phyloP scores from a whole-genome alignment of 2,888 invertebrate species.

The Diaprepes abbreviatus region DNA sequence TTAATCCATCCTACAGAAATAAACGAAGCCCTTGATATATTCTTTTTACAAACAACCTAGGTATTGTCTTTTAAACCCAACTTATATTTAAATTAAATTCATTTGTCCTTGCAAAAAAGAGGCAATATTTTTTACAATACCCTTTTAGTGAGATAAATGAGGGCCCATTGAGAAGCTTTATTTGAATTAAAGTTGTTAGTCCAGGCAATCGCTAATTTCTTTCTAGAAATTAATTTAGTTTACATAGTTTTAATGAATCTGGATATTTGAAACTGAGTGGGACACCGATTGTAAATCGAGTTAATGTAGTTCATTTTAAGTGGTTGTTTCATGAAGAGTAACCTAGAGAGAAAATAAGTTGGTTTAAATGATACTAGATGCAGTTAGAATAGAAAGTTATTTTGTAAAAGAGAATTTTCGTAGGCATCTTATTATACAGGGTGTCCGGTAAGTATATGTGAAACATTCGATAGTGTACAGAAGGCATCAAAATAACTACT shows the following conservation, averaged over 20 bases:
- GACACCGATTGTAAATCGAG: conserved; percentile 1
- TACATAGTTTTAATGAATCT: conserved; percentile 5
- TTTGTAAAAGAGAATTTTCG: no score
- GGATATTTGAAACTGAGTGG: background rate
- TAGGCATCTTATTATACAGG: no score
- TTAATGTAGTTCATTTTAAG: conserved; percentile 3
- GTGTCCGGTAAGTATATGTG: no score
- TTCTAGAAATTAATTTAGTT: background rate
- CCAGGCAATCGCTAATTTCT: conserved; percentile 6
- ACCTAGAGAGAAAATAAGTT: no score
- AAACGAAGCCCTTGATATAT: no score
- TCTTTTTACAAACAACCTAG: no score
- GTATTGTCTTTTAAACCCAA: background rate
- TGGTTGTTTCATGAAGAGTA: no score
- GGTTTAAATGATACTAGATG: no score
- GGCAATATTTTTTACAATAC: conserved; percentile 3
- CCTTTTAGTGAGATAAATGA: conserved; percentile 12
- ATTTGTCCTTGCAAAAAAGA: background rate
- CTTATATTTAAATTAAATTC: background rate
- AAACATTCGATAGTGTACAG: no score
- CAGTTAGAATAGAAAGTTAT: no score
- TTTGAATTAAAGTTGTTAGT: conserved; percentile 19
- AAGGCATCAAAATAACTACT: no score
- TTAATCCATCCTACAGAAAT: no score
- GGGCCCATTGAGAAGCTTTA: conserved; percentile 8